Percentiles rank a stretch among this genome's conserved stretches.
These are phyloP conservation scores for Haemorhous mexicanus DNA, from an alignment of 2,113 vertebrate species.

Conservation along the genomic window DNA sequence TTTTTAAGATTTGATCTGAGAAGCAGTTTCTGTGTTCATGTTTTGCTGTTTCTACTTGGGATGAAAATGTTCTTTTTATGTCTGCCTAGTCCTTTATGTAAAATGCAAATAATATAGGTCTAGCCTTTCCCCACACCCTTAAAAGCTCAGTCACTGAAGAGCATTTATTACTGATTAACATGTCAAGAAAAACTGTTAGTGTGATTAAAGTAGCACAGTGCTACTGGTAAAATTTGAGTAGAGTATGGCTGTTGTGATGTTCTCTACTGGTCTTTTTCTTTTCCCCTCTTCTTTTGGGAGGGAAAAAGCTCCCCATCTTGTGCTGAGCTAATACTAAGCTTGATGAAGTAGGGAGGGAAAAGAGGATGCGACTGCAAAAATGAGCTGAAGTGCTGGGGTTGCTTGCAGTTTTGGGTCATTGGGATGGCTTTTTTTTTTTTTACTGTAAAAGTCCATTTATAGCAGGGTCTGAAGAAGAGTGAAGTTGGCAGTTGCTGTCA, in stretches of 20 bases:
- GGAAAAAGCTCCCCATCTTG: not conserved
- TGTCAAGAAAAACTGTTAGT: not conserved
- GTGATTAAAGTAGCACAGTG: not conserved
- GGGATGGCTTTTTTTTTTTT: not conserved
- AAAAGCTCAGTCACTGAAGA: not conserved
- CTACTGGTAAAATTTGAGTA: not conserved
- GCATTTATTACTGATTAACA: not conserved
- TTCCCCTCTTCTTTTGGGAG: not conserved
- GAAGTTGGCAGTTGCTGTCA: not conserved
- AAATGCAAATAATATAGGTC: not conserved
- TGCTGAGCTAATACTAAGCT: not conserved
- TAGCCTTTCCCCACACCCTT: not conserved
- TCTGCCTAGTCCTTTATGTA: not conserved
- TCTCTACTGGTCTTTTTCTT: not conserved
- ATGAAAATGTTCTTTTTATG: not conserved
- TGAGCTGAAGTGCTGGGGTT: not conserved
- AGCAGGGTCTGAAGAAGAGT: not conserved
- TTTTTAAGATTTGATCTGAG: not conserved
- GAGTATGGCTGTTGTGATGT: fast-evolving
- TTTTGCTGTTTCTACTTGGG: not conserved
- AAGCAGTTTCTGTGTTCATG: not conserved
- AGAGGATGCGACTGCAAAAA: not conserved
- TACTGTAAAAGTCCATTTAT: not conserved
- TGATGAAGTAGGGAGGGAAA: not conserved
- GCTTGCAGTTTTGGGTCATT: not conserved